Evolutionary conservation across 1,140 invertebrate genomes (phyloP).

Genomic region (fruit fly (Drosophila melanogaster)): Release_6_plus_ISO1_MT NT_037436.4:7032501-7033000

Average conservation of each 20-base stretch:
- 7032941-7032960: conserved; percentile 21
- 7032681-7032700: conserved; percentile 8
- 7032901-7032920: not conserved
- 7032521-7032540: conserved; percentile 67
- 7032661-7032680: not conserved
- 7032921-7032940: conserved; percentile 20
- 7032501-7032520: conserved; percentile 54
- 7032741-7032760: not conserved
- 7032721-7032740: conserved; percentile 15
- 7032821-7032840: too few relatives aligned
- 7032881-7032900: not conserved
- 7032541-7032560: conserved; percentile 52
- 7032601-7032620: conserved; percentile 31
- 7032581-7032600: conserved; percentile 68
- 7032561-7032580: conserved; percentile 51
- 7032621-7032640: conserved; percentile 3
- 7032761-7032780: too few relatives aligned
- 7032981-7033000: conserved; percentile 65
- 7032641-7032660: not conserved
- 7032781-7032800: too few relatives aligned
- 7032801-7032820: too few relatives aligned
- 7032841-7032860: too few relatives aligned
- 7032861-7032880: too few relatives aligned
- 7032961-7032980: conserved; percentile 44
- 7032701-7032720: conserved; percentile 26